phyloP scores from a whole-genome alignment of 2,888 invertebrate genomes.

The Dendrolimus pini region DNA sequence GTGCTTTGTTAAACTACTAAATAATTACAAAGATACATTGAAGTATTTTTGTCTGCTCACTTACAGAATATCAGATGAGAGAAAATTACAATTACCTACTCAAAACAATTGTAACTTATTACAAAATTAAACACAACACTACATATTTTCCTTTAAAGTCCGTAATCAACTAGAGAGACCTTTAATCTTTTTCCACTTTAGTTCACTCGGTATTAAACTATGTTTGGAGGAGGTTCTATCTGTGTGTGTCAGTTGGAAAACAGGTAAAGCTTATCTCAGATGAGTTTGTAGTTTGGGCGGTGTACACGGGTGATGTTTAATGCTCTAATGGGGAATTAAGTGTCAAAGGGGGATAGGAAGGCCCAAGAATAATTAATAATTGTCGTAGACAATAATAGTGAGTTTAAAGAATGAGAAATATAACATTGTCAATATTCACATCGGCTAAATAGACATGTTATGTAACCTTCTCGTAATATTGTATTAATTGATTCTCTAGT shows the following conservation, averaged over 20 bases:
- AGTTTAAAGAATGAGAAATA: too few relatives aligned
- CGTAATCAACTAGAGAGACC: background rate
- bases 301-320: background rate
- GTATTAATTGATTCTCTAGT: too few relatives aligned
- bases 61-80: background rate
- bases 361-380: too few relatives aligned
- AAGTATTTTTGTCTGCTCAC: background rate
- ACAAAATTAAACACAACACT: background rate
- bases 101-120: background rate
- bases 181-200: background rate
- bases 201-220: background rate
- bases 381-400: too few relatives aligned
- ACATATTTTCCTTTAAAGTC: background rate
- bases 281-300: background rate
- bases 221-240: background rate
- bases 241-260: slow-evolving; percentile 24
- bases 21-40: background rate
- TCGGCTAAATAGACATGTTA: too few relatives aligned
- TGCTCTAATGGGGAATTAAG: background rate
- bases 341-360: background rate
- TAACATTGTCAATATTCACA: too few relatives aligned
- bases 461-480: too few relatives aligned
- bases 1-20: background rate
- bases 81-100: background rate
- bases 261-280: slow-evolving; percentile 19